Percentiles rank a stretch among this genome's conserved stretches.
Conservation (phyloP, 1,140 invertebrate species). For the Galleria mellonella region DNA sequence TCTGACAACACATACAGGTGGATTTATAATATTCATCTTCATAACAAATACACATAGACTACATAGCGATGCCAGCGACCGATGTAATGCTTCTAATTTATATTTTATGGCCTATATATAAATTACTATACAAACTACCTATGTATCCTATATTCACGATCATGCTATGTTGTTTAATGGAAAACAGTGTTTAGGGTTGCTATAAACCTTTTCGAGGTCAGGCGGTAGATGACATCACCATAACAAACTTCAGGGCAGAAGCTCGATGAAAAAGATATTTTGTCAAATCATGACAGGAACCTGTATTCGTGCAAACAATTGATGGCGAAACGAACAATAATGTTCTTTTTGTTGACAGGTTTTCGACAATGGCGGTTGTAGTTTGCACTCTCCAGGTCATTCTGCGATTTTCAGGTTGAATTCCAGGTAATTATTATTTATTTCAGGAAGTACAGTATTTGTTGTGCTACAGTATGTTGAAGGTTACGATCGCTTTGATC, state of each 20-base stretch:
- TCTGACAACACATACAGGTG: no score
- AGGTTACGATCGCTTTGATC: no score
- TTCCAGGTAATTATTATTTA: constrained; percentile 19
- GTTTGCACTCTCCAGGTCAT: constrained; percentile 10
- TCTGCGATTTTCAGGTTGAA: constrained; percentile 17
- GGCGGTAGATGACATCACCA: no score
- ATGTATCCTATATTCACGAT: no score
- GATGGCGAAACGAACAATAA: background rate
- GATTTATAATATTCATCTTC: no score
- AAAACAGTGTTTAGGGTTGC: background rate
- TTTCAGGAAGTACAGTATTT: constrained; percentile 11
- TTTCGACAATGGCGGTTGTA: constrained; percentile 25
- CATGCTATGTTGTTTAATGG: constrained; percentile 20
- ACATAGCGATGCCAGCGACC: no score
- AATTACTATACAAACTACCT: no score
- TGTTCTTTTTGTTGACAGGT: constrained; percentile 19
- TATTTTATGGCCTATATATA: no score
- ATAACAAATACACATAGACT: no score
- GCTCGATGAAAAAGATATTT: constrained; percentile 9
- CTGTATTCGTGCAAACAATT: no score
- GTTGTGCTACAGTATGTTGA: background rate
- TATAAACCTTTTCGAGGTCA: no score
- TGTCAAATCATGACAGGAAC: constrained; percentile 6
- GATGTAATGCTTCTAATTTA: no score
- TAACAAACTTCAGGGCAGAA: background rate